Base-by-base conservation (phyloP, 1,140 invertebrate genomes). In the Heliconius hewitsoni region DNA sequence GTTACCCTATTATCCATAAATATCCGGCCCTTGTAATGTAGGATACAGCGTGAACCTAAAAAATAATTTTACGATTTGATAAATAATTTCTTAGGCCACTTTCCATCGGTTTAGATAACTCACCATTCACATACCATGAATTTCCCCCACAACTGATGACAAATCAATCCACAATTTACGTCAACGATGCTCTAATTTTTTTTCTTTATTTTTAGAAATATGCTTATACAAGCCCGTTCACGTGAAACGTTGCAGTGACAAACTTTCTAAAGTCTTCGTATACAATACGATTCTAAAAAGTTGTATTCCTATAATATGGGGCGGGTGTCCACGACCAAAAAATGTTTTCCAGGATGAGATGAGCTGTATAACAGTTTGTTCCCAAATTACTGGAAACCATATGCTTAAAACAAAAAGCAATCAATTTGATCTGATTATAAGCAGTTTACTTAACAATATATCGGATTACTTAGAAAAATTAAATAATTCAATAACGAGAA, bases 271-370 rank as follows among this genome's bases (percentile, higher is more conserved):
- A n/a, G 75, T 66, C 27, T 72, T 39, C 60, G 71, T 78, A 57
- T 78, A 76, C 18, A 71, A 76, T 39, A 71, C 66, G 46, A 42
- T 30, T 18, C 27, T 52, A 42, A 76, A 76, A 19, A n/a, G 70
- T 27, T 76, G 75, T 9, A 66, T 46, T 19, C 27, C 66, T 3
- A 76, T 76, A 8, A 76, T 50, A 19, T 76, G 75, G 75, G 46
- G 57, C 8, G 75, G 75, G 34, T 76, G 75, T 76, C 75, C 60
- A 50, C 57, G 18, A 6, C 39, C 37, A 6, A 66, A 60, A 23
- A 76, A 76, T n/a, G 75, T 76, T 18, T 76, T 76, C 46, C 11
- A 76, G 46, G 75, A 76, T 30, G 37, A 71, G 71, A 8, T 76
- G 1, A 66, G 8, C 23, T 66, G 60, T 66, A 3, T 30, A 66